Evolutionary conservation across 2,113 vertebrate genomes (phyloP), one percentile per base, ranked within the genome.

Genomic region (Spea bombifrons): DNA sequence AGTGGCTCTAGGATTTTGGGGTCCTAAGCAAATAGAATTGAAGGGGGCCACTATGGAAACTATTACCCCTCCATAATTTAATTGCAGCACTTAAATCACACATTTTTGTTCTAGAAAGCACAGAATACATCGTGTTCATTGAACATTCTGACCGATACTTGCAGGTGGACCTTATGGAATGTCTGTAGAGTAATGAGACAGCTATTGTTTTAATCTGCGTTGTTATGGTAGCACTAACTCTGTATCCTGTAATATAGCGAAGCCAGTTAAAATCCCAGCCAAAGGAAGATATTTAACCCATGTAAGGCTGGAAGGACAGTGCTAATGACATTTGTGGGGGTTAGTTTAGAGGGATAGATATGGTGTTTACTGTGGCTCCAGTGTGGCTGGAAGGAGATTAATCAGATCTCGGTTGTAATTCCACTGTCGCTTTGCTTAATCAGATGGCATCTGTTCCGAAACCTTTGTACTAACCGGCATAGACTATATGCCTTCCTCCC

Each of bases 291-390:
- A 55, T 68, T 76, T 76, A 67, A 76, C 75, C 65, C 75, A 43
- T 17, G 8, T 7, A 52, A 17, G 45, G 49, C 75, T 46, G 50
- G 5, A 3, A 45, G 9, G 44, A 66, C 30, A 5, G 30, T 66
- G 17, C 5, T 5, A 13, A 13, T 59, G 59, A 30, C 46, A 49
- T 71, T 30, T 63, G 45, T 48, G 45, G 8, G 44, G 30, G 17
- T 66, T 6, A 10, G 46, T 45, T 4, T 68, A 68, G n/a, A 3
- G 30, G 30, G 45, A 44, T 45, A 8, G 46, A 8, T 15, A 44
- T n/a, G 48, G 70, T 57, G 16, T 64, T 78, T 71, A 70, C 63
- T 50, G 15, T 15, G 76, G 76, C 76, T 79, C 76, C 76, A 48
- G 71, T 13, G 7, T 10, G 50, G 49, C 76, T 79, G 43, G 30